Conservation (phyloP, 2,888 invertebrate species). For the Aquatica leii region DNA sequence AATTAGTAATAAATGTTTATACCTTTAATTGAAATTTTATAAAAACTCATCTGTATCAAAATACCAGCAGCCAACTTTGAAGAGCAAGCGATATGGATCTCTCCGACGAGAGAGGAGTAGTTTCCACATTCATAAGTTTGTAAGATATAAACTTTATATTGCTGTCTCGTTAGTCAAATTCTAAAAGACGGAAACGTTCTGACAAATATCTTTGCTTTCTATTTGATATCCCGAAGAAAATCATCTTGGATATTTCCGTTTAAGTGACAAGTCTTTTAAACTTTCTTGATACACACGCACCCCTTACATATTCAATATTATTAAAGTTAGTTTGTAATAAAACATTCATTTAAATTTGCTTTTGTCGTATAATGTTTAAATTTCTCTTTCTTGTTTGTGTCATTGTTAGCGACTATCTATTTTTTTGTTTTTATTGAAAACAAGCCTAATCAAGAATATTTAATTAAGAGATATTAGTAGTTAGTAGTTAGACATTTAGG, state of each 20-base stretch:
- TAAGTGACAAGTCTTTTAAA: conserved; percentile 34
- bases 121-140: conserved; percentile 42
- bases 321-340: conserved; percentile 17
- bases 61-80: conserved; percentile 37
- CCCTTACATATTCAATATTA: conserved; percentile 22
- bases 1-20: conserved; percentile 12
- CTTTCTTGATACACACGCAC: conserved; percentile 24
- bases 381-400: too few species aligned
- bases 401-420: too few species aligned
- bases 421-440: too few species aligned
- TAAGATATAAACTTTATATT: conserved; percentile 45
- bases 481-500: too few species aligned
- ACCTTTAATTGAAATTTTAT: conserved; percentile 7
- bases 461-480: too few species aligned
- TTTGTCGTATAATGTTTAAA: too few species aligned
- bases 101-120: conserved; percentile 34
- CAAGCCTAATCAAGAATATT: too few species aligned
- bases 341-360: conserved; percentile 5
- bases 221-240: conserved; percentile 37
- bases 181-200: conserved; percentile 43
- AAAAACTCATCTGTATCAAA: conserved; percentile 30
- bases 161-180: conserved; percentile 43
- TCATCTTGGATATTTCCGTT: conserved; percentile 36
- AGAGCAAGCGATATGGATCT: conserved; percentile 41
- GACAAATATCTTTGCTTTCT: conserved; percentile 44